These are phyloP conservation scores for Saxidomus purpurata DNA, from an alignment of 1,140 invertebrate species.

Conservation along the genomic window DNA sequence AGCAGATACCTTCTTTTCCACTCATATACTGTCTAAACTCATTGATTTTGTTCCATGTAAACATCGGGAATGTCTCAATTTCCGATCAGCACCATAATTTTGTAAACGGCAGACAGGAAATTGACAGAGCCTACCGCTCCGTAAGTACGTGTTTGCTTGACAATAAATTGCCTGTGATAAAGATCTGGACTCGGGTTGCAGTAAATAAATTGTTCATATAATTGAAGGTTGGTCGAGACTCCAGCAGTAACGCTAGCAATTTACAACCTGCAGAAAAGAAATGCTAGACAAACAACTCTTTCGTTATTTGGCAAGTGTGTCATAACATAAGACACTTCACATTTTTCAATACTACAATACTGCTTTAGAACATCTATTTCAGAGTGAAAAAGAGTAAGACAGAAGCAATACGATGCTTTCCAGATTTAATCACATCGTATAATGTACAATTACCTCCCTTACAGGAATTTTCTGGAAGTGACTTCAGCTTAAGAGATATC, in stretches of 20 bases:
- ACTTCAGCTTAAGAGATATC: no score
- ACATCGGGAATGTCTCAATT: slow-evolving; percentile 38
- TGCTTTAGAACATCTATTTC: no score
- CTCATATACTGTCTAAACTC: background rate
- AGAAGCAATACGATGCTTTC: no score
- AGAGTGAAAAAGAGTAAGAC: no score
- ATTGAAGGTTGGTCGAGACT: background rate
- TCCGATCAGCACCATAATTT: slow-evolving; percentile 40
- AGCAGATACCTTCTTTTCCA: background rate
- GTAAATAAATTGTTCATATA: slow-evolving; percentile 23
- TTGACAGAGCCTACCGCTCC: slow-evolving; percentile 8
- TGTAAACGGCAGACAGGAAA: slow-evolving; percentile 50
- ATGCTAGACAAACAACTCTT: background rate
- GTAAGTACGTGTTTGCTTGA: slow-evolving; percentile 33
- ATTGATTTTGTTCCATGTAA: slow-evolving; percentile 34
- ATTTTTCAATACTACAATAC: no score
- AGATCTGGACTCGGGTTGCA: background rate
- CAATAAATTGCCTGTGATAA: slow-evolving; percentile 36
- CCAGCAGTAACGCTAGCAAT: background rate
- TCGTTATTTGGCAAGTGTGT: background rate
- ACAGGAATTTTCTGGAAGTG: no score
- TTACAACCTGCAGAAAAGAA: background rate
- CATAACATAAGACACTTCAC: no score
- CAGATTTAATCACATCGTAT: no score
- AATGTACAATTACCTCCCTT: no score